These are phyloP conservation scores for Latrodectus elegans DNA, from an alignment of 2,888 invertebrate species.

Conservation along the genomic window DNA sequence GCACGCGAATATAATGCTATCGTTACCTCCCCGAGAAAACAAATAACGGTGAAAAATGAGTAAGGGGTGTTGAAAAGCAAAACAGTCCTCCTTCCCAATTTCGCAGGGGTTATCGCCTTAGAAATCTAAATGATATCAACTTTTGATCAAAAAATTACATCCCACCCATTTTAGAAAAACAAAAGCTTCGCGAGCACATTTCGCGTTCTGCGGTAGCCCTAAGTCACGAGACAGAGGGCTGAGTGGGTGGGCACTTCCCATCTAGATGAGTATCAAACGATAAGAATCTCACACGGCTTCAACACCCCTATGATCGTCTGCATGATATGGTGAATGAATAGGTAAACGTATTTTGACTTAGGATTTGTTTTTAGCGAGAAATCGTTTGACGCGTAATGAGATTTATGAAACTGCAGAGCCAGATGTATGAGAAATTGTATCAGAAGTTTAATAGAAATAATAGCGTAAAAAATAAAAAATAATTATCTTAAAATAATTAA, in stretches of 20 bases:
- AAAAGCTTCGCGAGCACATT: too few species aligned
- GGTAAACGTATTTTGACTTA: constrained; percentile 17
- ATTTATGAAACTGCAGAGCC: not conserved
- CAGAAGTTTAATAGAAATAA: too few species aligned
- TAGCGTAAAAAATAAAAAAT: too few species aligned
- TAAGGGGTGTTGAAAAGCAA: not conserved
- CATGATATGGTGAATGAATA: constrained; percentile 7
- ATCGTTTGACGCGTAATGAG: not conserved
- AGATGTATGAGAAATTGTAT: too few species aligned
- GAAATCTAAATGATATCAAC: not conserved
- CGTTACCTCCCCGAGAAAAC: too few species aligned
- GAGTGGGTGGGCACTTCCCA: constrained; percentile 22
- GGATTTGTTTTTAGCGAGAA: not conserved
- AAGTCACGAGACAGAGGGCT: not conserved
- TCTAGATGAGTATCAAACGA: constrained; percentile 24
- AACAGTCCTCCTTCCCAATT: not conserved
- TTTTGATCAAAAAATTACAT: not conserved
- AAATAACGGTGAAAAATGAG: not conserved
- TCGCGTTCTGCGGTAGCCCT: not conserved
- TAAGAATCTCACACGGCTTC: constrained; percentile 14
- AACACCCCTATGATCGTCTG: not conserved
- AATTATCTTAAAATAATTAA: too few species aligned
- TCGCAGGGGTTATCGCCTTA: too few species aligned
- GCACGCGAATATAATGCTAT: too few species aligned
- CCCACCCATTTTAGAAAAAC: too few species aligned